A percentile compares a stretch with the other conserved stretches of the same genome.
phyloP scores from a whole-genome alignment of 2,888 invertebrate genomes.

The Apeira syringaria region DNA sequence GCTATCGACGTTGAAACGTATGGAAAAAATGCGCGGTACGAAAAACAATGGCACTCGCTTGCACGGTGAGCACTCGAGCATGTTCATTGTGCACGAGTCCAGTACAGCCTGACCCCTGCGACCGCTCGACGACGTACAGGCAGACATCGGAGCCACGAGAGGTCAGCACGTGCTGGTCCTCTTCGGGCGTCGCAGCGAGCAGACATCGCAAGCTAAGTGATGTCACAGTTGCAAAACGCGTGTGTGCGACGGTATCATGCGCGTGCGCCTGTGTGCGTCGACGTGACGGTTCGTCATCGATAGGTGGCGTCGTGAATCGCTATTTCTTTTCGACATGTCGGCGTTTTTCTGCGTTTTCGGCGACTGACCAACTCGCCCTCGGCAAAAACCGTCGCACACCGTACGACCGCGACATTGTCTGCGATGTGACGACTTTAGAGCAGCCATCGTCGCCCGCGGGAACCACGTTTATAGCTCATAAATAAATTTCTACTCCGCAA shows the following conservation, averaged over 20 bases:
- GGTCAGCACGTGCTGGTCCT: constrained; percentile 21
- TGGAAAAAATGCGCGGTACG: constrained; percentile 56
- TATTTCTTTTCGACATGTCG: not conserved
- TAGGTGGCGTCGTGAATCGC: constrained; percentile 38
- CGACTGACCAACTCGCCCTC: not conserved
- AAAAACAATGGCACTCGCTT: constrained; percentile 77
- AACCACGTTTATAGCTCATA: not conserved
- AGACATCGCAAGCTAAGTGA: constrained; percentile 43
- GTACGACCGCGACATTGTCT: constrained; percentile 5
- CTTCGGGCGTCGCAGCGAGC: constrained; percentile 24
- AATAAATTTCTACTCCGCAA: not conserved
- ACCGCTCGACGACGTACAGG: not conserved
- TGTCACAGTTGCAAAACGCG: constrained; percentile 38
- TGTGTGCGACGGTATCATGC: constrained; percentile 39
- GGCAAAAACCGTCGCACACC: constrained; percentile 2
- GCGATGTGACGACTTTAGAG: not conserved
- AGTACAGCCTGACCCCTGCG: constrained; percentile 35
- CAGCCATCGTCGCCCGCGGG: not conserved
- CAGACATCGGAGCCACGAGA: constrained; percentile 11
- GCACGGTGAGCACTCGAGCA: constrained; percentile 49
- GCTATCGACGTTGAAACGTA: constrained; percentile 46
- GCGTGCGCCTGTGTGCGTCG: constrained; percentile 41
- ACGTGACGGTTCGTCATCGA: constrained; percentile 29
- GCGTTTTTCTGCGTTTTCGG: not conserved
- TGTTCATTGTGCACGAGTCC: constrained; percentile 46